Conservation (phyloP, 1,140 invertebrate genomes). For the Drosophila ohnishii region DNA sequence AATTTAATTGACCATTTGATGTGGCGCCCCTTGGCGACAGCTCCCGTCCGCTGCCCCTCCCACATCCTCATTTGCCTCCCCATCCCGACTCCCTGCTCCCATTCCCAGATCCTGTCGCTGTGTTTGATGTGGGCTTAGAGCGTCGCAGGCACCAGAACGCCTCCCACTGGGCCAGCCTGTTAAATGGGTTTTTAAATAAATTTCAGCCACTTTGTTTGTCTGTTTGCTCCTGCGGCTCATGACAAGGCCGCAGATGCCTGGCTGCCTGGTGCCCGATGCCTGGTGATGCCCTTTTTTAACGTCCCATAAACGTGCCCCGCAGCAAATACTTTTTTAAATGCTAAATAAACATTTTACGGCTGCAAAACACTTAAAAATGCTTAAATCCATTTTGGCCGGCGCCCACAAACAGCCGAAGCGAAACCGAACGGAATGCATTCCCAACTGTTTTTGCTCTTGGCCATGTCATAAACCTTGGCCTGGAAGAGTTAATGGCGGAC, state of each 20-base stretch:
- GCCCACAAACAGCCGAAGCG: background rate
- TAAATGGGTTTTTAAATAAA: conserved; percentile 82
- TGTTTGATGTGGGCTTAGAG: conserved; percentile 76
- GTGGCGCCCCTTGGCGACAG: conserved; percentile 46
- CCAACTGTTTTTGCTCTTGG: conserved; percentile 1
- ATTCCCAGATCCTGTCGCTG: conserved; percentile 7
- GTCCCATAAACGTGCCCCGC: conserved; percentile 73
- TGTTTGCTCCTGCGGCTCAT: conserved; percentile 61
- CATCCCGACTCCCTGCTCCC: background rate
- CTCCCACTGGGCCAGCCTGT: conserved; percentile 48
- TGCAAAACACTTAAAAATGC: conserved; percentile 65
- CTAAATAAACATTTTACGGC: conserved; percentile 79
- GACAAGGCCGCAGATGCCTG: conserved; percentile 27
- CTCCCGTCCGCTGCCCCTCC: background rate
- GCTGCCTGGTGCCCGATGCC: conserved; percentile 9
- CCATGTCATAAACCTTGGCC: conserved; percentile 2
- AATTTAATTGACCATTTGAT: conserved; percentile 77
- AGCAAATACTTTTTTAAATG: conserved; percentile 78
- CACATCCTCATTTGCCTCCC: background rate
- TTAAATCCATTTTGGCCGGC: conserved; percentile 52
- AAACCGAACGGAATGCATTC: conserved; percentile 8
- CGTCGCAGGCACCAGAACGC: conserved; percentile 23
- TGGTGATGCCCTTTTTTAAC: conserved; percentile 70
- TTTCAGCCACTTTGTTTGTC: conserved; percentile 68
- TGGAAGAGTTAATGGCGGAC: conserved; percentile 21